Evolutionary conservation across 2,113 vertebrate genomes (phyloP), one percentile per base, ranked within the genome.

Genomic region (Proterorhinus semilunaris): DNA sequence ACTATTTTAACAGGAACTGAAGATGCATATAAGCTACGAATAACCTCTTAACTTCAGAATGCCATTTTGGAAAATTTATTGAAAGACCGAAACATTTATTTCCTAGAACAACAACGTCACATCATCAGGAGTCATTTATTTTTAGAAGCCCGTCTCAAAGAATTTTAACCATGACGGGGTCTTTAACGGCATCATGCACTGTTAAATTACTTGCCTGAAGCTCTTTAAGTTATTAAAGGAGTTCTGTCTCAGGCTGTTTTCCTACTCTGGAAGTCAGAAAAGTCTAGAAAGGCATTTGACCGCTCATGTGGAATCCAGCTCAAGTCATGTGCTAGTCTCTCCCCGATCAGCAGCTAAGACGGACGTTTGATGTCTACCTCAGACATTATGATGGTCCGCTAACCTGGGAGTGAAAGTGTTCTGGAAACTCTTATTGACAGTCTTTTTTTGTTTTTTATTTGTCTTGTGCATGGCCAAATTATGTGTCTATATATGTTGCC

Each of bases 251-350:
- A 75, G 64, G 6, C 55, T 3, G 7, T 65, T 48, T 79, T 78
- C 71, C 57, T 15, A 3, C 76, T 66, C 27, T 21, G 65, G 11
- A 47, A 69, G 51, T 78, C 53, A 69, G 55, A 83, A 61, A 79
- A 69, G 51, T 71, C 69, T 68, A 43, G 50, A 54, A 58, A 83
- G 72, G 77, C 85, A 85, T 86, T 89, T 89, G 84, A 89, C 87
- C 74, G 78, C 89, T 91, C 89, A 90, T 90, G 89, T 86, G 89
- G 83, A 88, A 79, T 69, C 75, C 79, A 72, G 75, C 70, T 64
- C 66, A 47, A 79, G 88, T 91, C 90, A 91, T 90, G 90, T 86
- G 90, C 81, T 87, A 43, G 71, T 55, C 64, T 65, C 59, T 78
- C 84, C 81, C 66, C 78, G 87, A 90, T 87, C 87, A 75, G 69